Base-by-base conservation (phyloP, 2,113 vertebrate species). In the Lepisosteus oculatus region DNA sequence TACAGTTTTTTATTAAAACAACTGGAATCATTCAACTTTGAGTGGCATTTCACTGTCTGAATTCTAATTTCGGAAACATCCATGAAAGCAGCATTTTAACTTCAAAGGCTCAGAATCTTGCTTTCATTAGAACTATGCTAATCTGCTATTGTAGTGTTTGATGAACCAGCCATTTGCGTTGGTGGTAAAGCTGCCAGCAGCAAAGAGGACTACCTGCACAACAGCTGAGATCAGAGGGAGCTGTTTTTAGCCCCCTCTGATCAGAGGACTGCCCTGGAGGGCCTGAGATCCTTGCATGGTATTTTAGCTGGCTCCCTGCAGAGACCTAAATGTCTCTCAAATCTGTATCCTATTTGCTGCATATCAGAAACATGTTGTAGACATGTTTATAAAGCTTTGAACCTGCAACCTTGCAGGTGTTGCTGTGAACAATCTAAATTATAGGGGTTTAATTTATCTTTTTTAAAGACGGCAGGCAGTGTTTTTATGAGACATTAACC, bases 211-310 rank as follows among this genome's bases (percentile, higher is more conserved):
- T 81, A 66, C 68, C 61, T 74, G 69, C 8, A 15, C 67, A 69
- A 76, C 67, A 76, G 65, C 55, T 79, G 82, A 76, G 80, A 74
- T 83, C 79, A 82, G 81, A 76, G 79, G 77, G 78, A 75, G 72
- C 61, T 8, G 44, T 83, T 85, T 77, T 84, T 82, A 79, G 81
- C 79, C 76, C 11, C 79, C 82, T 81, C 79, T 74, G 84, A 84
- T 86, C 82, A 74, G 57, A 81, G 76, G 78, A 65, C 78, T 78
- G 78, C 61, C 76, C 67, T 15, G 47, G 67, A 29, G 41, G 66
- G 9, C 45, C 9, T 51, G 43, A 12, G 71, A 67, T 55, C 43
- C 43, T 43, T 13, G 51, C 55, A 73, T n/a, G 12, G 13, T 44
- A 44, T 44, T 61, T 68, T 29, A 66, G n/a, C 56, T 8, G 56